phyloP scores from a whole-genome alignment of 92 coral and sea anemone genomes.

The Palythoa heliodiscus region DNA sequence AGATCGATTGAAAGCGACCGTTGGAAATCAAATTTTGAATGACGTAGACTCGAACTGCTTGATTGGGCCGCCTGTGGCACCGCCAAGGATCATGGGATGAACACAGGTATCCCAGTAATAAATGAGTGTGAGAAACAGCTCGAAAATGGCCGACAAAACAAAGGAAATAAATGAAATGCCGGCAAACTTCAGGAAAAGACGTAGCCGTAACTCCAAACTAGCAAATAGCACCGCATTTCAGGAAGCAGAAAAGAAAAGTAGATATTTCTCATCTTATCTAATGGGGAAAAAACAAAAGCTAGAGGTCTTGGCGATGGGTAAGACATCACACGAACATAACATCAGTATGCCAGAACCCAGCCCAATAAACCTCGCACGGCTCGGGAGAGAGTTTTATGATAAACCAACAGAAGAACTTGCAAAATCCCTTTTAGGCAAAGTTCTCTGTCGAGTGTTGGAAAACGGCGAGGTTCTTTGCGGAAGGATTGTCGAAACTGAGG shows the following conservation, averaged over 20 bases:
- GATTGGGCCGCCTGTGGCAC: too few relatives aligned
- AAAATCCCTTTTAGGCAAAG: conserved; percentile 79
- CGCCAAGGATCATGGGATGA: too few relatives aligned
- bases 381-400: conserved; percentile 71
- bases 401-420: conserved; percentile 75
- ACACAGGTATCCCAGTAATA: too few relatives aligned
- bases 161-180: neutral
- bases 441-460: conserved; percentile 73
- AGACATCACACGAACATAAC: neutral
- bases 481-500: conserved; percentile 94
- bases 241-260: conserved; percentile 2
- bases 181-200: conserved; percentile 19
- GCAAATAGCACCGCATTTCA: neutral
- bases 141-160: conserved; percentile 12
- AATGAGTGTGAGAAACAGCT: neutral
- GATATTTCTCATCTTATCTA: conserved; percentile 6
- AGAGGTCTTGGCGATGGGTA: neutral
- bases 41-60: too few relatives aligned
- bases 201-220: neutral
- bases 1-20: too few relatives aligned
- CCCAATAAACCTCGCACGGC: neutral
- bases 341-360: neutral
- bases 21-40: too few relatives aligned
- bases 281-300: neutral
- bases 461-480: conserved; percentile 77